These are phyloP conservation scores for Paracanthobrama guichenoti DNA, from an alignment of 2,113 vertebrate genomes.

Conservation along the genomic window DNA sequence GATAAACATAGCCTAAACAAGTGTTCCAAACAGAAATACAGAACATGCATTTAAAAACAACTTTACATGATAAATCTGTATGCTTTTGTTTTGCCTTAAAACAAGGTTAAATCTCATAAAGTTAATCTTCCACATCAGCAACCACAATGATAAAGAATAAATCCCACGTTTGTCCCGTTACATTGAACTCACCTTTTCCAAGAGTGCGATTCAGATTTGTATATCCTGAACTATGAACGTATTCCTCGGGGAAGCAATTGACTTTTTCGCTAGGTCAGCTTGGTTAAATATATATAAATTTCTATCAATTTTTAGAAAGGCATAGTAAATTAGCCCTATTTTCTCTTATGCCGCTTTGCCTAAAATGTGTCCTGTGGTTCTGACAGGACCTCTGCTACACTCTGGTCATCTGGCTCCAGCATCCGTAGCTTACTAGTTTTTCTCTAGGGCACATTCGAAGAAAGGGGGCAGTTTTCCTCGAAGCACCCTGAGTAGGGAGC, in stretches of 20 bases:
- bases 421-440: neutral
- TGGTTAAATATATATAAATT: neutral
- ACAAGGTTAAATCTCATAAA: neutral
- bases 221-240: slow-evolving; percentile 8
- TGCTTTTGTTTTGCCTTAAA: neutral
- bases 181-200: slow-evolving; percentile 8
- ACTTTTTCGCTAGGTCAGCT: neutral
- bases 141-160: neutral
- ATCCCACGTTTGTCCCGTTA: neutral
- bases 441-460: slow-evolving; percentile 7
- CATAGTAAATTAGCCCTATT: neutral
- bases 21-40: neutral
- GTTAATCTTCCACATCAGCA: neutral
- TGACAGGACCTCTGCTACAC: neutral
- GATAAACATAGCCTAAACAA: neutral
- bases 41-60: neutral
- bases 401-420: neutral
- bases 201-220: neutral
- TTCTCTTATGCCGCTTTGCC: neutral
- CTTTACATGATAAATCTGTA: neutral
- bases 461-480: slow-evolving; percentile 10
- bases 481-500: neutral
- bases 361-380: neutral
- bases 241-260: neutral
- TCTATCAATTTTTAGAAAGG: neutral